Evolutionary conservation across 2,797 vertebrate species (phyloP), one percentile per base, ranked within the genome.

Genomic region (Clamator glandarius): DNA sequence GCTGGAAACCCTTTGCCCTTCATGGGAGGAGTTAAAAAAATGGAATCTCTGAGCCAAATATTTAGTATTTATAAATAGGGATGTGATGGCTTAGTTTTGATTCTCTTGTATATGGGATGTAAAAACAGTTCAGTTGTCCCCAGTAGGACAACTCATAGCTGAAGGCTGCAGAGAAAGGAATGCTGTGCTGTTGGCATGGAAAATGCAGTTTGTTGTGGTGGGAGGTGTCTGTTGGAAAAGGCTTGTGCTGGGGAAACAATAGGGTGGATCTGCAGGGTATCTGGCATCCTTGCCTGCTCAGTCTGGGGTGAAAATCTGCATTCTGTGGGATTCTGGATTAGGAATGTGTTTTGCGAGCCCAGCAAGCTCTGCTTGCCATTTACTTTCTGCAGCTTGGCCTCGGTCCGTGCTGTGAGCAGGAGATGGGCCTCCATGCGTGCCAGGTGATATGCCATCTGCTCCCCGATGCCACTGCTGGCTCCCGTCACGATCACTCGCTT

Each of bases 371-470:
- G 55, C 59, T 76, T 5, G 51, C 78, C 74, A 3, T 69, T 94
- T 95, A 98, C 98, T 94, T 97, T 96, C 93, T 97, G 93, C 42
- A 98, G 96, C 72, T 25, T 87, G 87, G 96, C 96, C 89, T 97
- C 75, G 0, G 96, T 97, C 13, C 97, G 95, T 0, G 98, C 97
- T 0, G 98, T 98, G 81, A 98, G 54, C 86, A 97, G 96, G 9
- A 98, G 58, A 35, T 98, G 98, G 16, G 97, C 93, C 42, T 97
- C 97, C 97, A 97, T 98, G 39, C 79, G 93, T 3, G 97, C 97
- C 94, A 98, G 95, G 70, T 98, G 98, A 92, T 98, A 98, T 0
- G 98, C 98, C 81, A 98, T 97, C 90, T 98, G 97, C 95, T 97
- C 97, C 90, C 97, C 98, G 12, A 98, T 98, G 62, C 97, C 98